Evolutionary conservation across 2,797 vertebrate genomes (phyloP).

Genomic region (Phataginus tetradactyla): DNA sequence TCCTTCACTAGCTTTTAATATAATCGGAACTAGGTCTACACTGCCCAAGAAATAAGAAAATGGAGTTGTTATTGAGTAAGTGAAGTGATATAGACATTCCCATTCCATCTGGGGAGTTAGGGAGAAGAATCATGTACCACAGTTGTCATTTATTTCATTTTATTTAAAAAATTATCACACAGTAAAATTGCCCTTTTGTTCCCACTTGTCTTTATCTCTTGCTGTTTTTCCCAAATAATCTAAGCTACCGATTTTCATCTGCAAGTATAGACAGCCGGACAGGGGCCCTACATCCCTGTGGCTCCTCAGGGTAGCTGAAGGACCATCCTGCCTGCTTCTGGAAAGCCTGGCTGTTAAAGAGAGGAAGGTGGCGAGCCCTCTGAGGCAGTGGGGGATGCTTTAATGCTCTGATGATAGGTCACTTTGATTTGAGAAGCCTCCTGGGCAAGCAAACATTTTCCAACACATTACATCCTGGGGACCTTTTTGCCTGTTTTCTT

Average conservation of each 20-base stretch:
- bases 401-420: background rate
- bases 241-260: background rate
- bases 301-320: background rate
- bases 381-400: background rate
- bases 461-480: background rate
- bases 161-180: background rate
- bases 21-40: background rate
- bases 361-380: background rate
- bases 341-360: background rate
- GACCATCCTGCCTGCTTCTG: background rate
- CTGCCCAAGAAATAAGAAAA: background rate
- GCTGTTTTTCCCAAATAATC: background rate
- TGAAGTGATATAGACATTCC: background rate
- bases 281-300: accelerated
- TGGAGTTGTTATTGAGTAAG: background rate
- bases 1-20: background rate
- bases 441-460: background rate
- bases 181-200: background rate
- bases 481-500: background rate
- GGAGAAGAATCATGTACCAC: background rate
- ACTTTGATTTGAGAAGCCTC: background rate
- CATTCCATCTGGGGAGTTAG: background rate
- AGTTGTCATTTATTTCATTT: background rate
- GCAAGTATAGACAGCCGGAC: background rate
- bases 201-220: background rate